Evolutionary conservation across 1,140 invertebrate genomes (phyloP).

Genomic region (Oscheius sp.): DNA sequence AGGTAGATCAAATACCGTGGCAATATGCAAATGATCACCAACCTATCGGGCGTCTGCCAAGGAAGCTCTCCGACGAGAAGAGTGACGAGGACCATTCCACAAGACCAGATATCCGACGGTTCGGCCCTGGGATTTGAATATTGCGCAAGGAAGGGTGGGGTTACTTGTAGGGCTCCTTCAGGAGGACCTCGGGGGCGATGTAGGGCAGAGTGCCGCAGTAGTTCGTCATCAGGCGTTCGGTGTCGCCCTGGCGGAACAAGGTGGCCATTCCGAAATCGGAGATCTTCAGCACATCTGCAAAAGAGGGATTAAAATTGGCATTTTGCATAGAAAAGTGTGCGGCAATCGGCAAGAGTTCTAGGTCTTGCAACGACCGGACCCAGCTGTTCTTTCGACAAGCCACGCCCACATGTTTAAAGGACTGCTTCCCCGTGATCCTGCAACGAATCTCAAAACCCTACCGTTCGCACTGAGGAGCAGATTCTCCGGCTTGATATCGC

Average conservation of each 20-base stretch:
- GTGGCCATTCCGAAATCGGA: constrained; percentile 37
- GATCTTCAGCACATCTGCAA: constrained; percentile 27
- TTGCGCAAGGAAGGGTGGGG: no score
- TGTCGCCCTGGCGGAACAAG: constrained; percentile 12
- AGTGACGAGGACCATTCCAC: constrained; percentile 31
- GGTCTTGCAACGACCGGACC: no score
- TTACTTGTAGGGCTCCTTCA: constrained; percentile 5
- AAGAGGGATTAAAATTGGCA: not conserved
- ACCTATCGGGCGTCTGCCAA: constrained; percentile 21
- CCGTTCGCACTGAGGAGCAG: constrained; percentile 10
- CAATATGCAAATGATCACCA: not conserved
- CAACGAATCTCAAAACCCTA: no score
- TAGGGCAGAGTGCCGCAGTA: constrained; percentile 25
- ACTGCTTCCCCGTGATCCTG: no score
- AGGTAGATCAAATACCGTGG: not conserved
- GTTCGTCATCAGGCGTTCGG: not conserved
- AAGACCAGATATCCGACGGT: constrained; percentile 30
- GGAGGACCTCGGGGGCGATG: constrained; percentile 17
- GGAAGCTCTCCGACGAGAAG: constrained; percentile 34
- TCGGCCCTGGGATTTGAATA: constrained; percentile 17
- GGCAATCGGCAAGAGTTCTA: no score
- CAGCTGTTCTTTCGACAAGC: no score
- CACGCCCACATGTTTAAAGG: no score
- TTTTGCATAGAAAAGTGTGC: no score
- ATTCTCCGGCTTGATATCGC: constrained; percentile 39